phyloP scores from a whole-genome alignment of 2,888 invertebrate genomes.

The Agonopterix subpropinquella region DNA sequence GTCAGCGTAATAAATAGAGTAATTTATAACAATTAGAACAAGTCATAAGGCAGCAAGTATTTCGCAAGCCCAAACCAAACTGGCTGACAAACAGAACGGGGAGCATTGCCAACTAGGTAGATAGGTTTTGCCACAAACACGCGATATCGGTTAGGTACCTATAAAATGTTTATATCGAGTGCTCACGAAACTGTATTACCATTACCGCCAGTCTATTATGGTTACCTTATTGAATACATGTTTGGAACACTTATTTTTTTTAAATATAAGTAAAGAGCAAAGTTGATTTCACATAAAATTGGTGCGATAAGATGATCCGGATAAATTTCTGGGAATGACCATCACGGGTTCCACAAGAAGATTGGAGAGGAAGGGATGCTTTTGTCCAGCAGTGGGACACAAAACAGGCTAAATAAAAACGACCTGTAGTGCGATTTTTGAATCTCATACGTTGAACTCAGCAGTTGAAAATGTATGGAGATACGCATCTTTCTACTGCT shows the following conservation, averaged over 20 bases:
- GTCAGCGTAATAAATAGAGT: not conserved
- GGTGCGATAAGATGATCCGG: too few relatives aligned
- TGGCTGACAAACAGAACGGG: slow-evolving; percentile 48
- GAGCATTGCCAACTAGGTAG: slow-evolving; percentile 59
- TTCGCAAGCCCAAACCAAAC: slow-evolving; percentile 59
- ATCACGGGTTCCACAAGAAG: too few relatives aligned
- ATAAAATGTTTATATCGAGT: slow-evolving; percentile 38
- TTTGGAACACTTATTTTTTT: not conserved
- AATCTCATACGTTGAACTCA: too few relatives aligned
- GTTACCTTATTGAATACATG: not conserved
- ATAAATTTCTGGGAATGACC: too few relatives aligned
- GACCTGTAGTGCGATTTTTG: too few relatives aligned
- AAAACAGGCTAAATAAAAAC: too few relatives aligned
- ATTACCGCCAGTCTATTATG: slow-evolving; percentile 8
- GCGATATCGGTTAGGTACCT: slow-evolving; percentile 44
- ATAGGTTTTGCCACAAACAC: slow-evolving; percentile 62
- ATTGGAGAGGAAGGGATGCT: too few relatives aligned
- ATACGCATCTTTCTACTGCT: too few relatives aligned
- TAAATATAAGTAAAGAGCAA: too few relatives aligned
- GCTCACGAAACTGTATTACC: slow-evolving; percentile 27
- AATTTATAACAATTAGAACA: slow-evolving; percentile 11
- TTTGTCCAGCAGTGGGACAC: too few relatives aligned
- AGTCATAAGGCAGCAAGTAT: slow-evolving; percentile 42
- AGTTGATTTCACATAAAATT: too few relatives aligned
- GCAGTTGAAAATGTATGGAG: too few relatives aligned